Conservation (phyloP, 2,888 invertebrate species). For the Cyclophora albipunctata region DNA sequence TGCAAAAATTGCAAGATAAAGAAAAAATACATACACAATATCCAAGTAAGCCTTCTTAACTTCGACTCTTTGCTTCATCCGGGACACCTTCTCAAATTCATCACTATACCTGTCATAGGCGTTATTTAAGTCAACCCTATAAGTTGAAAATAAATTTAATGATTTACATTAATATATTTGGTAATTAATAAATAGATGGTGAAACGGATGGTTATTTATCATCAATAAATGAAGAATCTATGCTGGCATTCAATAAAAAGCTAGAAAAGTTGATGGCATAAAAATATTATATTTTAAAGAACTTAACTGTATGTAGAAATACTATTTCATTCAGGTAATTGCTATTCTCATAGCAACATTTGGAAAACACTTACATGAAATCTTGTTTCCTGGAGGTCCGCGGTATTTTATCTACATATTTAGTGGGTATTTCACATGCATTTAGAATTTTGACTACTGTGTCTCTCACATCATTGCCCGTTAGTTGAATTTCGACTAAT, state of each 20-base stretch:
- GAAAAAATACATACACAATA: conserved; percentile 45
- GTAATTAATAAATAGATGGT: no score
- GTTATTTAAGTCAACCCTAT: conserved; percentile 39
- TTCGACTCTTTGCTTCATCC: conserved; percentile 53
- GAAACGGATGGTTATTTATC: no score
- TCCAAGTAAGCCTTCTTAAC: conserved; percentile 51
- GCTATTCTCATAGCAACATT: neutral
- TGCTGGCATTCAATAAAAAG: no score
- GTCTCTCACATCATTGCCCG: conserved; percentile 81
- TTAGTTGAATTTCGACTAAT: conserved; percentile 82
- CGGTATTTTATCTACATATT: conserved; percentile 86
- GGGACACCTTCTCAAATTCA: conserved; percentile 49
- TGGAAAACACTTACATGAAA: conserved; percentile 34
- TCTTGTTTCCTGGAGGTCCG: conserved; percentile 35
- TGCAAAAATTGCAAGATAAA: no score
- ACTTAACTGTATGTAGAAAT: no score
- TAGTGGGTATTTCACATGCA: conserved; percentile 90
- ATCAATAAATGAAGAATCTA: no score
- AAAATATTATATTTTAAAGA: no score
- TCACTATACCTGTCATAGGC: conserved; percentile 49
- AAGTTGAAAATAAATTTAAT: neutral
- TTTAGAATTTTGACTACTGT: conserved; percentile 84
- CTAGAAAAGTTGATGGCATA: no score
- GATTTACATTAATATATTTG: no score
- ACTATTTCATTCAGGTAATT: neutral